Base-by-base conservation (phyloP, 2,113 vertebrate species). In the Pipa parva region DNA sequence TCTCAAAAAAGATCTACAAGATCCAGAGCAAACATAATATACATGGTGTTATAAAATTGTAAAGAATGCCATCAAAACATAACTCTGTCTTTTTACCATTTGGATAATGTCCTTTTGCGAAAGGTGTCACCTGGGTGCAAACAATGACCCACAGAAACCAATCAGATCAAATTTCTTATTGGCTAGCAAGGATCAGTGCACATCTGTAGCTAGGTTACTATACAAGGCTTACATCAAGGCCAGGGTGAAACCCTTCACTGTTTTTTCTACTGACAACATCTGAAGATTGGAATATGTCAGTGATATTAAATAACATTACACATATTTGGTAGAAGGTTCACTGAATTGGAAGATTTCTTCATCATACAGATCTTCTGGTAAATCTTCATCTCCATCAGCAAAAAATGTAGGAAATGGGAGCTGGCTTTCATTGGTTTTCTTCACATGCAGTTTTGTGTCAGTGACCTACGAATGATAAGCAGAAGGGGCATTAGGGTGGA, bases 341-440 rank as follows among this genome's bases (percentile, higher is more conserved):
- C 80, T 83, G 77, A 91, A 92, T 75, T 92, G 79, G 63, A 91
- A 97, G 74, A 98, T 22, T 12, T 89, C 72, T 0, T 92, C 79
- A 11, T 93, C 92, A 2, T 87, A 98, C 62, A 98, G 75, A 71
- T 99, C 93, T 78, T 98, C 96, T 1, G 91, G 87, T 2, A 98
- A 85, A 9, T 92, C 63, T 28, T 89, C 87, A 0, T 94, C 91
- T 54, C 89, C 91, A 73, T 98, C 95, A 39, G 87, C 86, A 75
- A 97, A 98, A 78, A 85, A 97, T 0, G 95, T 98, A 36, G 97
- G 97, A 73, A 98, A 98, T 0, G 94, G 95, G 8, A 90, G 88
- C 33, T 75, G 84, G 77, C 83, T 83, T 74, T 85, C 75, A 3
- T 79, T 74, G 60, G 86, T 74, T 20, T 66, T 79, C 67, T 82